phyloP scores from a whole-genome alignment of 2,113 vertebrate species.

The Scopus umbretta region DNA sequence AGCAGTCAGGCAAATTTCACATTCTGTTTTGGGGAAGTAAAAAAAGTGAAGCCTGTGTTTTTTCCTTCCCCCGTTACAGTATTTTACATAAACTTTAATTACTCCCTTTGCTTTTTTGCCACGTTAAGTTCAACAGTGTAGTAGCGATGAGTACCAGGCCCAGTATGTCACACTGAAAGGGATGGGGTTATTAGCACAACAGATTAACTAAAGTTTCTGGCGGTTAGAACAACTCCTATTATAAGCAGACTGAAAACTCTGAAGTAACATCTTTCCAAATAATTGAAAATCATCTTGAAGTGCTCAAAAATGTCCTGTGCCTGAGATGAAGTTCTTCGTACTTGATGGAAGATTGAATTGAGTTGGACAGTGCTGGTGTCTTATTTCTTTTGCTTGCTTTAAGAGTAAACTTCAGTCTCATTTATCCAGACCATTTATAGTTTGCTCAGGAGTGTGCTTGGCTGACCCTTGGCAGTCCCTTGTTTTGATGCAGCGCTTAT shows the following conservation, averaged over 20 bases:
- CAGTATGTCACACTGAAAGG: neutral
- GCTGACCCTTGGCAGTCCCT: neutral
- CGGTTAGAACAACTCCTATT: neutral
- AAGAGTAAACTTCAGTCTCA: neutral
- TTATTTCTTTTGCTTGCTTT: neutral
- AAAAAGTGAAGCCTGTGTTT: neutral
- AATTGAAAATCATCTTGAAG: neutral
- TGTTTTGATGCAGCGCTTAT: neutral
- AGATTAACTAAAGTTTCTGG: neutral
- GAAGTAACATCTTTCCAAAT: neutral
- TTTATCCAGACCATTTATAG: neutral
- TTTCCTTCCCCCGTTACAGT: neutral
- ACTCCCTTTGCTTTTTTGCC: neutral
- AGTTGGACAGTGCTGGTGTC: neutral
- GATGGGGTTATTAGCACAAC: neutral
- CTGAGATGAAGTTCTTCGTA: neutral
- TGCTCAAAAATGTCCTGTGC: neutral
- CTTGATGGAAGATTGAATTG: neutral
- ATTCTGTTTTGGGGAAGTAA: neutral
- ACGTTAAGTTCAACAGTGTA: neutral
- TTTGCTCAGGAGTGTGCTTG: neutral
- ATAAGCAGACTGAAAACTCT: neutral
- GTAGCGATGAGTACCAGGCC: neutral
- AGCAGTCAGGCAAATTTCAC: neutral
- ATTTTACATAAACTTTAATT: neutral